These are phyloP conservation scores for Pardalotus punctatus DNA, from an alignment of 2,113 vertebrate species.

Conservation along the genomic window DNA sequence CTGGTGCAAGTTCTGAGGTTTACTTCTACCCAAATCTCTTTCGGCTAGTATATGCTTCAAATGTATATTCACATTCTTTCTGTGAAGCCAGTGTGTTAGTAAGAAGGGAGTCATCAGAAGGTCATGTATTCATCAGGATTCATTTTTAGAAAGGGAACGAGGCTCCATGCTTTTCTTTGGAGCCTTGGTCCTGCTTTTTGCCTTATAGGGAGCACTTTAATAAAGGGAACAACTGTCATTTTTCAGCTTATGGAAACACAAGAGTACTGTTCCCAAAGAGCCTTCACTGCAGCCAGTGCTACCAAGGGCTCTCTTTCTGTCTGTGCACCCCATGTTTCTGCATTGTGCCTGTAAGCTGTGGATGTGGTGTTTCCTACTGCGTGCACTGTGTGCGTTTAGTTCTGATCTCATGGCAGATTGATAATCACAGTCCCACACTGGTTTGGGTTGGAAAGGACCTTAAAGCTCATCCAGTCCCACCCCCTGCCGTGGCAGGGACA, in stretches of 20 bases:
- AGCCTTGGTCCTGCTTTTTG: neutral
- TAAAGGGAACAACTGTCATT: neutral
- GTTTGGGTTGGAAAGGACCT: neutral
- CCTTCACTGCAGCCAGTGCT: neutral
- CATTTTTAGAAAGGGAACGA: conserved; percentile 17
- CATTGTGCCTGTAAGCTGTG: neutral
- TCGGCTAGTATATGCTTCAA: neutral
- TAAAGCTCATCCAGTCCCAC: neutral
- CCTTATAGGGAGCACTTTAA: conserved; percentile 13
- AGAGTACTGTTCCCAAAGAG: neutral
- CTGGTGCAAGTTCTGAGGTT: neutral
- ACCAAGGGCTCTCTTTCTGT: neutral
- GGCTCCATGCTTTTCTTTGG: neutral
- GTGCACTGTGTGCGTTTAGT: neutral
- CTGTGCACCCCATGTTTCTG: neutral
- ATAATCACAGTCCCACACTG: neutral
- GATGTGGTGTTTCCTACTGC: neutral
- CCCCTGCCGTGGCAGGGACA: neutral
- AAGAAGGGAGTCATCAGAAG: conserved; percentile 20
- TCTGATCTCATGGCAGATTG: neutral
- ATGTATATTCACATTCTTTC: neutral
- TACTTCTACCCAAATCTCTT: neutral
- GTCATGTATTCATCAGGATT: conserved; percentile 10
- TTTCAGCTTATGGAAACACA: neutral
- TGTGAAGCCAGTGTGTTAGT: neutral